phyloP scores from a whole-genome alignment of 2,113 vertebrate genomes.

The Paramisgurnus dabryanus region DNA sequence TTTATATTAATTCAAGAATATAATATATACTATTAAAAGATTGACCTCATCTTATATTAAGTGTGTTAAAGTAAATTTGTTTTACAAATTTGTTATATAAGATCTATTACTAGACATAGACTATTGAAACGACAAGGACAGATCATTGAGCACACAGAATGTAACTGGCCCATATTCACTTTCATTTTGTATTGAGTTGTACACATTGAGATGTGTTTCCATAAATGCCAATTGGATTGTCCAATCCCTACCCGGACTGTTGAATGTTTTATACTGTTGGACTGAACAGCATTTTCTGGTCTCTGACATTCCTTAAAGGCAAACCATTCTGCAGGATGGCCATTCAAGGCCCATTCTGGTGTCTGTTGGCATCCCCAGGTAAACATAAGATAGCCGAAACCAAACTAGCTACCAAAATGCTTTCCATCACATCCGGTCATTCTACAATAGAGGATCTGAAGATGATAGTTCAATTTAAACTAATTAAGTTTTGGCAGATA shows the following conservation, averaged over 20 bases:
- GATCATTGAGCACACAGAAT: neutral
- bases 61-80: too few species aligned
- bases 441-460: constrained; percentile 27
- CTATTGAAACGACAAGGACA: too few species aligned
- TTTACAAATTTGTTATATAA: too few species aligned
- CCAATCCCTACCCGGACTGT: neutral
- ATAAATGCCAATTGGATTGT: neutral
- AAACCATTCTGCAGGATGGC: constrained; percentile 38
- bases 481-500: neutral
- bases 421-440: constrained; percentile 31
- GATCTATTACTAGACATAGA: too few species aligned
- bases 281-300: constrained; percentile 52
- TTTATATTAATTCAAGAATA: neutral
- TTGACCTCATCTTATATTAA: too few species aligned
- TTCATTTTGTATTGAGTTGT: neutral
- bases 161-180: neutral
- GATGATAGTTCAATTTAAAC: constrained; percentile 10
- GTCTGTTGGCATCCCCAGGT: constrained; percentile 29
- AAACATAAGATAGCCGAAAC: neutral
- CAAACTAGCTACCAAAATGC: neutral
- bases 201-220: neutral
- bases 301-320: constrained; percentile 49
- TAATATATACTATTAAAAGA: neutral
- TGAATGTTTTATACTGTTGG: constrained; percentile 27
- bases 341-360: constrained; percentile 40